Conservation (phyloP, 2,113 vertebrate genomes). For the Marcusenius ussheri region DNA sequence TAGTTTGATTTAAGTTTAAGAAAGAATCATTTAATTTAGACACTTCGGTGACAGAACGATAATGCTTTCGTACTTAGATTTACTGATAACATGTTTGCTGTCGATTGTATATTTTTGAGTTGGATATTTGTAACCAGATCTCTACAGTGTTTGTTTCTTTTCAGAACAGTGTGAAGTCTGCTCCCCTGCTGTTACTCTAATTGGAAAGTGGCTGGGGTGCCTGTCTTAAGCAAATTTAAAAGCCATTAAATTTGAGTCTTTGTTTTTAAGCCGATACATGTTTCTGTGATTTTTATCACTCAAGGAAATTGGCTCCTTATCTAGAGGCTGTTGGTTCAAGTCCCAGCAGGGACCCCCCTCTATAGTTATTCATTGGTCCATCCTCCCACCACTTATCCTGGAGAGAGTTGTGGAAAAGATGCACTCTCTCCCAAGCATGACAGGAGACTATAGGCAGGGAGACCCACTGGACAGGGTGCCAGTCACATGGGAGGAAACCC, state of each 20-base stretch:
- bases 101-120: neutral
- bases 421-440: neutral
- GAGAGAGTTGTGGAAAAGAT: neutral
- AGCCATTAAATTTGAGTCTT: neutral
- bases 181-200: neutral
- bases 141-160: neutral
- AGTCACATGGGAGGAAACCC: neutral
- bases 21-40: neutral
- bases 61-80: neutral
- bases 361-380: neutral
- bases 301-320: neutral
- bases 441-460: neutral
- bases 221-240: neutral
- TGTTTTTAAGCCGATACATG: neutral
- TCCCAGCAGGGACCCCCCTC: neutral
- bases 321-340: neutral
- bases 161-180: neutral
- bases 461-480: neutral
- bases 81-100: neutral
- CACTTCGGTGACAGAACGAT: neutral
- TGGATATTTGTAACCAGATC: neutral
- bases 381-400: neutral
- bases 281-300: neutral
- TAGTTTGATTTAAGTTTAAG: neutral
- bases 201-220: neutral